phyloP scores from a whole-genome alignment of 2,797 vertebrate species.

The Paedocypris micromegethes region DNA sequence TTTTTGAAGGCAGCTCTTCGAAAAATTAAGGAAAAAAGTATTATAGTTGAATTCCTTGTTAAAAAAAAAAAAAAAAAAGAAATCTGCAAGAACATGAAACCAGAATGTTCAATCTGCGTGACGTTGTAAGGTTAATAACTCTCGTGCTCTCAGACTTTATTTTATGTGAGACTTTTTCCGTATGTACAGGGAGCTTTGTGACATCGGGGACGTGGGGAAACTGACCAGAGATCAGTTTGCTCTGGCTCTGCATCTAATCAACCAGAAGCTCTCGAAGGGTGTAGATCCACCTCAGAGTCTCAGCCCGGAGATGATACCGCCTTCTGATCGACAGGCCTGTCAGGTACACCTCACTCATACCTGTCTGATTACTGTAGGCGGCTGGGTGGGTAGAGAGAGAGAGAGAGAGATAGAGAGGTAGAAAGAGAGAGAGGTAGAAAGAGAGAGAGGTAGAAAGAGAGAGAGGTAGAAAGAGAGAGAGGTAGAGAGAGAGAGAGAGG shows the following conservation, averaged over 20 bases:
- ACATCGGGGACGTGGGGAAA: conserved; percentile 89
- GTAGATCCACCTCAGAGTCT: conserved; percentile 88
- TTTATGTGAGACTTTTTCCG: conserved; percentile 36
- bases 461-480: background rate
- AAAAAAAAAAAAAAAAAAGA: too few species aligned
- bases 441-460: too few species aligned
- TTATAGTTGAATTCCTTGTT: too few species aligned
- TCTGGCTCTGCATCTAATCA: conserved; percentile 92
- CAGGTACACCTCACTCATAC: conserved; percentile 53
- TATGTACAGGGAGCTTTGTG: conserved; percentile 87
- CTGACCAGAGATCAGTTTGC: conserved; percentile 95
- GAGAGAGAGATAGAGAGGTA: too few species aligned
- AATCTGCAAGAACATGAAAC: too few species aligned
- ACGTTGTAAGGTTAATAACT: conserved; percentile 6
- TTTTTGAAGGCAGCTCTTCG: too few species aligned
- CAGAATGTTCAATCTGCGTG: too few species aligned
- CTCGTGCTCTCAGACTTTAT: conserved; percentile 39
- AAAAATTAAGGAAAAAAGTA: too few species aligned
- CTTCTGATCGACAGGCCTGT: conserved; percentile 78
- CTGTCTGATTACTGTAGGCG: background rate
- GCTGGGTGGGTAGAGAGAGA: background rate
- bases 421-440: too few species aligned
- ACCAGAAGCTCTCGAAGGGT: conserved; percentile 87
- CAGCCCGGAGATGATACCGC: conserved; percentile 91
- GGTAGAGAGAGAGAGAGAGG: background rate